Evolutionary conservation across 2,888 invertebrate species (phyloP), one percentile per base, ranked within the genome.

Genomic region (Myopa tessellatipennis): DNA sequence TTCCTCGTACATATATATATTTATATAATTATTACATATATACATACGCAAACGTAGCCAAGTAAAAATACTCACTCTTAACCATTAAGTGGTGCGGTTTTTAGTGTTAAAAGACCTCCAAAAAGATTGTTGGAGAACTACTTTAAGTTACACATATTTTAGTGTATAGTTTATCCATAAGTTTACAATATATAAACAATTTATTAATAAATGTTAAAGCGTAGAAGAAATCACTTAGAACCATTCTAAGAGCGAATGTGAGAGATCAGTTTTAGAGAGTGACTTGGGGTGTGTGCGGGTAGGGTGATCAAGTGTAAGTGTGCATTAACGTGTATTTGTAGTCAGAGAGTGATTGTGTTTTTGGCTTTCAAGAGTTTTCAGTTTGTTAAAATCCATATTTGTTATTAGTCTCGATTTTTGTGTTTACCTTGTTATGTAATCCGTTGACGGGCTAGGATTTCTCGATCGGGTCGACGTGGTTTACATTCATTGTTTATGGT

Each of bases 11-110:
- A 67, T 67, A 55, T 68, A 14, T 65, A 70, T 14, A 60, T 65
- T 67, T 68, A 77, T 68, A 58, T 77, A 79, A 77, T 63, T 75
- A 73, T 79, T 63, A 58, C 34, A 38, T 68, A 76, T 80, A 61
- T 60, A 63, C 74, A 79, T 70, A 73, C 18, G 16, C 45, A 76
- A 58, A 74, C 72, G 12, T 77, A 80, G 68, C 6, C 45, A 79
- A 79, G 74, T 63, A 34, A 76, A 80, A 50, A 76, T 74, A 77
- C 74, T 38, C 71, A 80, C 68, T 60, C 14, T 74, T 65, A 69
- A 74, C 18, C 74, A 72, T 72, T 77, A 79, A 80, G 74, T 74
- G 82, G 83, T 82, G 82, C 79, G 81, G 83, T 81, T 79, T 74
- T 77, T 81, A 80, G 63, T 68, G 18, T 61, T 74, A 70, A 76